Evolutionary conservation across 2,797 vertebrate genomes (phyloP).

Genomic region (Tinamus major): DNA sequence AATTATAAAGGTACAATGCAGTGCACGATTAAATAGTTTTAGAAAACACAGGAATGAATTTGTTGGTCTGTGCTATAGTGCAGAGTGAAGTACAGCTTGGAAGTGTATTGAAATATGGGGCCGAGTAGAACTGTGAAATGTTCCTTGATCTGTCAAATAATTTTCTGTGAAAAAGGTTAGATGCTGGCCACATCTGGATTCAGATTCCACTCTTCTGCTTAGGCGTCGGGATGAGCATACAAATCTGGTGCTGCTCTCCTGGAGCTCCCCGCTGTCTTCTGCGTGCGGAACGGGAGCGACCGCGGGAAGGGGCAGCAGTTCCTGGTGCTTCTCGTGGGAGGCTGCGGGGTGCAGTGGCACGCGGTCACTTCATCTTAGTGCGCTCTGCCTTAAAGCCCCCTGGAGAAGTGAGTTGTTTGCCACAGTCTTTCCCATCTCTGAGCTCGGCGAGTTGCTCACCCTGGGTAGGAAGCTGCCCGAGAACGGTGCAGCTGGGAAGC

Average conservation of each 20-base stretch:
- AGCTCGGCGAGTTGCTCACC: neutral
- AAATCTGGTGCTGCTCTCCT: neutral
- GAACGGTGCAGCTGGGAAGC: too few species aligned
- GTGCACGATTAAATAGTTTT: constrained; percentile 17
- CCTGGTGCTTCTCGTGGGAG: neutral
- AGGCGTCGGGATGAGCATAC: neutral
- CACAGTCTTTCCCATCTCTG: neutral
- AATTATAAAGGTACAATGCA: neutral
- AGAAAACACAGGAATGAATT: constrained; percentile 15
- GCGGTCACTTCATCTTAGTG: neutral
- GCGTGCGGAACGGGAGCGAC: too few species aligned
- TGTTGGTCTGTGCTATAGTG: neutral
- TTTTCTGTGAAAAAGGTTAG: constrained; percentile 10
- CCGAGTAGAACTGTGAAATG: neutral
- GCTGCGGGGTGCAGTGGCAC: neutral
- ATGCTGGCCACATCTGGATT: neutral
- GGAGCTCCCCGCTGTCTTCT: neutral
- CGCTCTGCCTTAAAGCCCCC: neutral
- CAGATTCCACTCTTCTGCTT: neutral
- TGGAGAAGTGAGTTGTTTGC: neutral
- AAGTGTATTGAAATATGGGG: neutral
- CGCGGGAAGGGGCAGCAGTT: neutral
- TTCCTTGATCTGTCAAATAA: constrained; percentile 20
- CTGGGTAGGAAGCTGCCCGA: neutral
- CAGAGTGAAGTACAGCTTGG: neutral